A percentile compares a stretch with the other conserved stretches of the same genome.
Conservation (phyloP, 2,888 invertebrate species). For the Drosophila paramelanica region DNA sequence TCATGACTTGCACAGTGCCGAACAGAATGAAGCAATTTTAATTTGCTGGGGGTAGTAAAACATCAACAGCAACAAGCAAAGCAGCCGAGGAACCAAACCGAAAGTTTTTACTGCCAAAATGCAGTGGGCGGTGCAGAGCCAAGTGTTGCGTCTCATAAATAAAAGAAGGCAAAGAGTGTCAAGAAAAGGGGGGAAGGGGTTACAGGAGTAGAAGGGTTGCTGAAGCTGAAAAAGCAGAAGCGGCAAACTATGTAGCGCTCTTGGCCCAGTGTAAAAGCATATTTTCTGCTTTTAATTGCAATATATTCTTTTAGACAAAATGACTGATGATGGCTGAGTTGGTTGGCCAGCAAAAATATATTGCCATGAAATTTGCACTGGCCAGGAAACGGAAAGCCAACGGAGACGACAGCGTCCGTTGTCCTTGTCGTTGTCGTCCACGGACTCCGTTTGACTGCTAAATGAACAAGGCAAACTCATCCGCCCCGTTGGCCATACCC, state of each 20-base stretch:
- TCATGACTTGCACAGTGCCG: constrained; percentile 60
- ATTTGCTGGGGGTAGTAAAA: constrained; percentile 75
- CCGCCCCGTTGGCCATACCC: constrained; percentile 9
- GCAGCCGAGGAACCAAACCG: constrained; percentile 30
- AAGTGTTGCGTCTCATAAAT: constrained; percentile 78
- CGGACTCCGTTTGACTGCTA: constrained; percentile 74
- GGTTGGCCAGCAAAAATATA: constrained; percentile 69
- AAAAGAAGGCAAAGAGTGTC: constrained; percentile 30
- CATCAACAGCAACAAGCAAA: constrained; percentile 71
- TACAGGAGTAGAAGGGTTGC: background rate
- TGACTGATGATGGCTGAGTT: constrained; percentile 76
- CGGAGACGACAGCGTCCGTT: constrained; percentile 60
- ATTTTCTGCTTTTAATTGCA: constrained; percentile 80
- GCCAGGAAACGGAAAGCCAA: constrained; percentile 76
- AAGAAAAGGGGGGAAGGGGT: background rate
- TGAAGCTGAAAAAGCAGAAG: constrained; percentile 5
- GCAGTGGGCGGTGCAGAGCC: constrained; percentile 60
- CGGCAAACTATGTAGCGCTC: constrained; percentile 45
- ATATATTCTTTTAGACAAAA: constrained; percentile 81
- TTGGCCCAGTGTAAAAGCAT: constrained; percentile 70
- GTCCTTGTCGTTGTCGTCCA: constrained; percentile 43
- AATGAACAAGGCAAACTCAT: constrained; percentile 73
- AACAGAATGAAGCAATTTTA: constrained; percentile 72
- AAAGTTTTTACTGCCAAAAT: constrained; percentile 63
- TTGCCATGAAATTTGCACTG: constrained; percentile 76